phyloP scores from a whole-genome alignment of 2,797 vertebrate genomes.

The Lagocephalus sceleratus region DNA sequence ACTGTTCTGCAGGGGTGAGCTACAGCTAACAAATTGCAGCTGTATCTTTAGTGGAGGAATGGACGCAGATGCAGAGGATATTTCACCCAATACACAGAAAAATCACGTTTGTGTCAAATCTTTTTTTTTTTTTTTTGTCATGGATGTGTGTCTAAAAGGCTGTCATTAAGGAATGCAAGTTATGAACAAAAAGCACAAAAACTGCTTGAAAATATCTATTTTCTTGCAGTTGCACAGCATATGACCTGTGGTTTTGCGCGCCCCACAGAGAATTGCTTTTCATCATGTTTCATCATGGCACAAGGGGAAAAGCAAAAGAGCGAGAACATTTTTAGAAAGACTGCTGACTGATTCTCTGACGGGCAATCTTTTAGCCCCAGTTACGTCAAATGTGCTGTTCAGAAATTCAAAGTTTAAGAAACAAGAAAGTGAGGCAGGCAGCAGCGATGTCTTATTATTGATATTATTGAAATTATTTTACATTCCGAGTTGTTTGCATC shows the following conservation, averaged over 20 bases:
- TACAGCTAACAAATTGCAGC: slow-evolving; percentile 68
- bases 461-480: too few relatives aligned
- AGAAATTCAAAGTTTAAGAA: slow-evolving; percentile 47
- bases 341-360: slow-evolving; percentile 58
- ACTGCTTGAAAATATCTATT: slow-evolving; percentile 31
- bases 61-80: slow-evolving; percentile 13
- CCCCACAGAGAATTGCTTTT: slow-evolving; percentile 55
- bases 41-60: slow-evolving; percentile 55
- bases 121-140: not conserved
- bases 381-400: slow-evolving; percentile 61
- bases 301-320: slow-evolving; percentile 46
- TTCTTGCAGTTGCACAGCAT: slow-evolving; percentile 17
- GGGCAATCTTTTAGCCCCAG: slow-evolving; percentile 60
- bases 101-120: not conserved
- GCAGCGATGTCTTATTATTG: not conserved
- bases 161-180: slow-evolving; percentile 44
- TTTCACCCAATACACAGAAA: not conserved
- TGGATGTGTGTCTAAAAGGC: slow-evolving; percentile 7
- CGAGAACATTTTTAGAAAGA: slow-evolving; percentile 60
- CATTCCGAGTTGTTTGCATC: not conserved
- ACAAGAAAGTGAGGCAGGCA: slow-evolving; percentile 17
- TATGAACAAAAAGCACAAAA: slow-evolving; percentile 36
- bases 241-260: slow-evolving; percentile 39
- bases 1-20: slow-evolving; percentile 64
- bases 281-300: slow-evolving; percentile 65